Evolutionary conservation across 2,888 invertebrate species (phyloP).

Genomic region (Philopedon plagiatum): DNA sequence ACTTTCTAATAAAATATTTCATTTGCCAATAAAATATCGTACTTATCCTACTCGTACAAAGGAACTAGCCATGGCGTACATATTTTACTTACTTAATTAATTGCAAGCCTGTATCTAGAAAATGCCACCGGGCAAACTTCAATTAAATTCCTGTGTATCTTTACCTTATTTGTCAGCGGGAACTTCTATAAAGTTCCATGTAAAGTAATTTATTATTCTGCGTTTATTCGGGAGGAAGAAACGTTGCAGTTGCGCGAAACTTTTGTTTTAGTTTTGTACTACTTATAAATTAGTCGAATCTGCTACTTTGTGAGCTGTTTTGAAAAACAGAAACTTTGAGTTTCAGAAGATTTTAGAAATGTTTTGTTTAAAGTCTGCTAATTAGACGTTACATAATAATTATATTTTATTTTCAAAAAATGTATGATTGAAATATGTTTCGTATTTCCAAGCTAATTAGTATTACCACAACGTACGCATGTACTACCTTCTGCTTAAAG

Average conservation of each 20-base stretch:
- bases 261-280: constrained; percentile 16
- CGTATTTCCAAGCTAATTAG: not conserved
- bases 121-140: constrained; percentile 9
- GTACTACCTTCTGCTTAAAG: no score
- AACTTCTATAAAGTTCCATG: constrained; percentile 33
- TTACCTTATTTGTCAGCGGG: constrained; percentile 31
- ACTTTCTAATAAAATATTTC: no score
- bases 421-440: not conserved
- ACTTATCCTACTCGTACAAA: no score
- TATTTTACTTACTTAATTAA: constrained; percentile 6
- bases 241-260: not conserved
- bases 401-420: not conserved
- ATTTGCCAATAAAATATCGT: no score
- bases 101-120: constrained; percentile 17
- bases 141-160: constrained; percentile 34
- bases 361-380: not conserved
- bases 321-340: not conserved
- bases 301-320: not conserved
- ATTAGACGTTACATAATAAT: not conserved
- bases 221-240: constrained; percentile 27
- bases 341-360: constrained; percentile 1
- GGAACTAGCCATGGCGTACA: no score
- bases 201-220: constrained; percentile 35
- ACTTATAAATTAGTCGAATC: constrained; percentile 11
- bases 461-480: not conserved